Base-by-base conservation (phyloP, 2,888 invertebrate species). In the Hesperia comma region DNA sequence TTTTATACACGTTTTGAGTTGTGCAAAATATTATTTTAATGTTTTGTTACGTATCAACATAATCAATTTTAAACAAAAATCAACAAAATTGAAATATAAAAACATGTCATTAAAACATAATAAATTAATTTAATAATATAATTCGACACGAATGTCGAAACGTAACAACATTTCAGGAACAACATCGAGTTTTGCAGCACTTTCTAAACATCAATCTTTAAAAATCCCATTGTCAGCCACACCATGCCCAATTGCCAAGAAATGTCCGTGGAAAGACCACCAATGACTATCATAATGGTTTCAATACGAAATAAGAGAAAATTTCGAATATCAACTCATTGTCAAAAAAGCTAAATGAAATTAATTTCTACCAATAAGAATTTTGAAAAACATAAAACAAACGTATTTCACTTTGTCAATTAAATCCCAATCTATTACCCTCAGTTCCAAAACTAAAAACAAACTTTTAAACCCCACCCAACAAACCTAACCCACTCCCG, bases 251-350 rank as follows among this genome's bases (percentile, higher is more conserved):
- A 58, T 60, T 70, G 63, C 69, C 68, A 63, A 69, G 64, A 43
- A 43, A 60, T 68, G 63, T 69, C 69, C 70, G 56, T 61, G 51
- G 46, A 66, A 68, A 64, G 70, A 67, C 72, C 69, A 68, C 70
- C 70, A 73, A 74, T 77, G 77, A 75, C 78, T 80, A 78, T 80
- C 77, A 74, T 79, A 12, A 74, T 75, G 71, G 63, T 67, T 69
- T 63, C 33, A 60, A 60, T 58, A 66, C 53, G 12, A 61, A 61
- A 37, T 51, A 0, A 32, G 19, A 0, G 5, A 8, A n/a, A 17
- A 40, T 19, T 19, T 40, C 4, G 17, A 56, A 7, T 41, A 41
- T 5, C n/a, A 33, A 33, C 32, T 26, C 26, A 5, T 26, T 26
- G 26, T 26, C 2, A 5, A 26, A 26, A 26, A 26, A 26, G 2